Base-by-base conservation (phyloP, 2,113 vertebrate genomes). In the Neotragus pygmaeus region DNA sequence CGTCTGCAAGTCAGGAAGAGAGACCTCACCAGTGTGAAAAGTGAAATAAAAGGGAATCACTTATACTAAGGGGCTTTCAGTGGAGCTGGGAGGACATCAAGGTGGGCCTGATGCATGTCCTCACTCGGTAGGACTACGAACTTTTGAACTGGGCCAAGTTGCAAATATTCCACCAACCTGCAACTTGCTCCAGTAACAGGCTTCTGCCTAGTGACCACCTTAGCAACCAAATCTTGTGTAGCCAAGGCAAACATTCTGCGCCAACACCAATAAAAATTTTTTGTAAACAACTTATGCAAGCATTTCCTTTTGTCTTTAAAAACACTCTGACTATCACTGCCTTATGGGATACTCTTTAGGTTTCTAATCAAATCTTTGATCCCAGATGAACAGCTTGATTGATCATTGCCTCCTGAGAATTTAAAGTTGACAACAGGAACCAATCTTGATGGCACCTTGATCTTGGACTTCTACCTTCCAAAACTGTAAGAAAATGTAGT, bases 41-140 rank as follows among this genome's bases (percentile, higher is more conserved):
- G 3, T 53, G 49, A 81, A 25, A 33, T 80, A 49, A 80, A 21
- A 81, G 7, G 49, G 78, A 33, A 12, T 53, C 78, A 33, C 49
- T 81, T 14, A 36, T n/a, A 33, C n/a, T 33, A 81, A 53, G 33
- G 11, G 33, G 78, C 33, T 81, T 81, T 53, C 6, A n/a, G 6
- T n/a, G 49, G 49, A 81, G 33, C 78, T 36, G 49, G 49, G 49
- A 25, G 49, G 78, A 36, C 78, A 51, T 49, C 28, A 13, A 23
- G 78, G 47, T n/a, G 78, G 47, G 47, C 78, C 47, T 23, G 30
- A 51, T 21, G 30, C 30, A 14, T 7, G 10, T 4, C 78, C 19
- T 53, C 49, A 23, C 19, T 81, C 3, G 0, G 6, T 36, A 49
- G 30, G 12, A 53, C 47, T 81, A 19, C 0, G 0, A 81, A 81